Conservation (phyloP, 2,888 invertebrate genomes). For the Augiades crinisus region DNA sequence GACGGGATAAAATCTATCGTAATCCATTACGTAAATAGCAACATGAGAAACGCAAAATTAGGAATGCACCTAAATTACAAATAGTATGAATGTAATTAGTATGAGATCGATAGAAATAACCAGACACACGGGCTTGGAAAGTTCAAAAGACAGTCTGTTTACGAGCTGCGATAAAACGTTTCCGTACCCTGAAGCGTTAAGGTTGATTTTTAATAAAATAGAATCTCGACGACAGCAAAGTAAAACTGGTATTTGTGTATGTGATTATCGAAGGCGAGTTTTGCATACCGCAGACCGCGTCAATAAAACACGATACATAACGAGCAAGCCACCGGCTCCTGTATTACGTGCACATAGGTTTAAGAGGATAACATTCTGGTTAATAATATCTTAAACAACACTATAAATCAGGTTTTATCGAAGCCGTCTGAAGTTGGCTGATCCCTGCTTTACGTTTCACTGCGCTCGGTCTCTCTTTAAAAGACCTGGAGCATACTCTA, state of each 20-base stretch:
- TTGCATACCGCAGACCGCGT: conserved; percentile 72
- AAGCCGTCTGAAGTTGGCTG: not conserved
- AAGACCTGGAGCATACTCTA: no score
- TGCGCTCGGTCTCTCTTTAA: no score
- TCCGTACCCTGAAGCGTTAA: conserved; percentile 3
- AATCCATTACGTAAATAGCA: not conserved
- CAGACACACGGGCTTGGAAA: not conserved
- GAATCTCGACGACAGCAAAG: conserved; percentile 41
- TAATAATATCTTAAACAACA: conserved; percentile 15
- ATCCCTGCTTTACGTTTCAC: no score
- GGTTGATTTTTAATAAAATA: conserved; percentile 38
- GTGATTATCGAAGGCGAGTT: conserved; percentile 70
- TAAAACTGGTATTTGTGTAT: conserved; percentile 50
- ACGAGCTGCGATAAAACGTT: not conserved
- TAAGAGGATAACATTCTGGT: conserved; percentile 35
- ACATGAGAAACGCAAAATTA: not conserved
- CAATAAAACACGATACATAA: conserved; percentile 73
- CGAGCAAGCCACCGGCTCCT: conserved; percentile 61
- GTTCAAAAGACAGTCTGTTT: not conserved
- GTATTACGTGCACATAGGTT: conserved; percentile 68
- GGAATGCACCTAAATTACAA: not conserved
- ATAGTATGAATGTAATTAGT: not conserved
- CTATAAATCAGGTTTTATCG: conserved; percentile 21
- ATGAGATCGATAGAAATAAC: conserved; percentile 3
- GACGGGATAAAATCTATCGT: not conserved